Evolutionary conservation across 2,113 vertebrate species (phyloP).

Genomic region (Antigone vipio): DNA sequence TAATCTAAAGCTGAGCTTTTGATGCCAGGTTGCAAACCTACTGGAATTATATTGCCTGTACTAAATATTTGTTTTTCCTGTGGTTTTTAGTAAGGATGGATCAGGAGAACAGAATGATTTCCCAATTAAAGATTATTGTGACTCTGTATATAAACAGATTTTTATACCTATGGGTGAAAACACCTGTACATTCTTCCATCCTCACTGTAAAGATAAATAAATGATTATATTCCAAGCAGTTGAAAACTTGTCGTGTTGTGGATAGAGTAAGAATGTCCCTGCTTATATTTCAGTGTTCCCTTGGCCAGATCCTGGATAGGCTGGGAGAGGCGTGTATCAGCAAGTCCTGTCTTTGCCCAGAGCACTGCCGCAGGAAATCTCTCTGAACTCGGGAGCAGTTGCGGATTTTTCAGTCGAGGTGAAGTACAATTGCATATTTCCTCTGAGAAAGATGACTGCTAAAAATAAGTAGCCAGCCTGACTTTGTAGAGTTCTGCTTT

Average conservation of each 20-base stretch:
- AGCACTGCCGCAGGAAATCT: background rate
- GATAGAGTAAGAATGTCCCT: background rate
- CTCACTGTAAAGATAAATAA: conserved; percentile 85
- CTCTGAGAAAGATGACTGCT: background rate
- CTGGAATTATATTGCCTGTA: conserved; percentile 80
- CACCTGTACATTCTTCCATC: conserved; percentile 82
- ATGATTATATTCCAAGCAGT: conserved; percentile 81
- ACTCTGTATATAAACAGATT: conserved; percentile 86
- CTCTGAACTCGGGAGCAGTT: background rate
- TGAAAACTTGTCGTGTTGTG: conserved; percentile 35
- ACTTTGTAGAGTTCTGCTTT: background rate
- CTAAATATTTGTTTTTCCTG: conserved; percentile 49
- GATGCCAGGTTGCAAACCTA: conserved; percentile 80
- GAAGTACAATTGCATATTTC: background rate
- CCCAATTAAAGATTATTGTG: conserved; percentile 65
- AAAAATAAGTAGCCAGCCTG: background rate
- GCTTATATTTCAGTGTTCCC: background rate
- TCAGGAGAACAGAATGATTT: conserved; percentile 59
- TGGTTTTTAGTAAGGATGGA: conserved; percentile 63
- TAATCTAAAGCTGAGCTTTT: conserved; percentile 70
- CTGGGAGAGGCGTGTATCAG: background rate
- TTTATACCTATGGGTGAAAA: conserved; percentile 84
- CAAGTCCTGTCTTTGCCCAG: background rate
- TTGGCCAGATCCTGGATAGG: background rate
- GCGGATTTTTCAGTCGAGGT: background rate